phyloP scores from a whole-genome alignment of 2,888 invertebrate species.

The Metacarcinus magister region DNA sequence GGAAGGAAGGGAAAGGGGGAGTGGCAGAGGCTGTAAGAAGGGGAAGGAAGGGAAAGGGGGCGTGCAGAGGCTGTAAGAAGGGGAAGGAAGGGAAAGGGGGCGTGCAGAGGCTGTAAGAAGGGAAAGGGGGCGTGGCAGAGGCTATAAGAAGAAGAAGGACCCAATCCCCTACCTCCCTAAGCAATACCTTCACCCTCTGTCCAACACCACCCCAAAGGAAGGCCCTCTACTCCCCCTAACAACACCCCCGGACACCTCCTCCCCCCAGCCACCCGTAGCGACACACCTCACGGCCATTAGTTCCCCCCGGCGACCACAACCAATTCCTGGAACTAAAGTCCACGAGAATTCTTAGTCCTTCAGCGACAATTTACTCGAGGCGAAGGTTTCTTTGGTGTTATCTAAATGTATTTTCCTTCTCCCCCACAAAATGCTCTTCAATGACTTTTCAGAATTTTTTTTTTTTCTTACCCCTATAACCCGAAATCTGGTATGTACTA shows the following conservation, averaged over 20 bases:
- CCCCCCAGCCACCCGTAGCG: not conserved
- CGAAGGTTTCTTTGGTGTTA: conserved; percentile 29
- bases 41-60: too few relatives aligned
- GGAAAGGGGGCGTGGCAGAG: too few relatives aligned
- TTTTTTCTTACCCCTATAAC: not conserved
- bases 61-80: too few relatives aligned
- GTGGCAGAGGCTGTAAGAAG: too few relatives aligned
- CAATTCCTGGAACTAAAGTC: conserved; percentile 27
- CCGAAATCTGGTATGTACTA: too few relatives aligned
- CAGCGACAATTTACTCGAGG: conserved; percentile 1
- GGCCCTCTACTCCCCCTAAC: not conserved
- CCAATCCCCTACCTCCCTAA: not conserved
- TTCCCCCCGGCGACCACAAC: conserved; percentile 38
- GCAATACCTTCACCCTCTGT: not conserved
- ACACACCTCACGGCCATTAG: conserved; percentile 29
- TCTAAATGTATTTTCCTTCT: not conserved
- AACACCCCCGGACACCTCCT: not conserved
- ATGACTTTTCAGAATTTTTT: not conserved
- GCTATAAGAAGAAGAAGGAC: too few relatives aligned
- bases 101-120: too few relatives aligned
- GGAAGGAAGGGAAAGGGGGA: too few relatives aligned
- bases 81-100: too few relatives aligned
- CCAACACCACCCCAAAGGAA: not conserved
- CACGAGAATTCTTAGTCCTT: conserved; percentile 21
- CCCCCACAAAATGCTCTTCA: not conserved